Evolutionary conservation across 2,797 vertebrate species (phyloP).

Genomic region (Coilia nasus): DNA sequence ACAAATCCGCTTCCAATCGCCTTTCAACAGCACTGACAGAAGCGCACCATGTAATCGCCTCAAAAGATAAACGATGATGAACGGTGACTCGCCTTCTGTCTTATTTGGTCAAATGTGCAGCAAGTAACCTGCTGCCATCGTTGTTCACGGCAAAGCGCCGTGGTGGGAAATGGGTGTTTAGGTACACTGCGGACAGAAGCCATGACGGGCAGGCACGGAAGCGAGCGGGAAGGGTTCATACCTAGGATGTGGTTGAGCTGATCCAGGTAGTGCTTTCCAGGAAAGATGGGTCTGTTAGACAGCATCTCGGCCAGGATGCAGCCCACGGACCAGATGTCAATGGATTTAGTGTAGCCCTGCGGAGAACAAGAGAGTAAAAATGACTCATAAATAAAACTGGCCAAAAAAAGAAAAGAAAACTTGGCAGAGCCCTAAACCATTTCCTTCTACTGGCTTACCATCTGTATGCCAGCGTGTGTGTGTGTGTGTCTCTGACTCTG

Average conservation of each 20-base stretch:
- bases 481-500: neutral
- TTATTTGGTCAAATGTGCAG: neutral
- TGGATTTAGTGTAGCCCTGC: slow-evolving; percentile 92
- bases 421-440: neutral
- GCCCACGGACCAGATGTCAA: slow-evolving; percentile 94
- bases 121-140: too few relatives aligned
- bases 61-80: neutral
- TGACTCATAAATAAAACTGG: neutral
- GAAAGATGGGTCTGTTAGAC: slow-evolving; percentile 89
- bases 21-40: neutral
- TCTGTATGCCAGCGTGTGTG: neutral
- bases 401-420: neutral
- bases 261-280: slow-evolving; percentile 90
- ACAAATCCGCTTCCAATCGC: neutral
- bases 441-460: neutral
- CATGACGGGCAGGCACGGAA: neutral
- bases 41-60: neutral
- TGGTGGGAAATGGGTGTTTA: too few relatives aligned
- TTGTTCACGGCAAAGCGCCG: too few relatives aligned
- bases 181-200: neutral
- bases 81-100: neutral
- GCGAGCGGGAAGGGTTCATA: slow-evolving; percentile 38
- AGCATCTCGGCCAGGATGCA: slow-evolving; percentile 95
- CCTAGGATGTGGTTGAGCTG: slow-evolving; percentile 92
- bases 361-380: slow-evolving; percentile 4